Evolutionary conservation across 2,113 vertebrate genomes (phyloP).

Genomic region (Nipponia nippon): DNA sequence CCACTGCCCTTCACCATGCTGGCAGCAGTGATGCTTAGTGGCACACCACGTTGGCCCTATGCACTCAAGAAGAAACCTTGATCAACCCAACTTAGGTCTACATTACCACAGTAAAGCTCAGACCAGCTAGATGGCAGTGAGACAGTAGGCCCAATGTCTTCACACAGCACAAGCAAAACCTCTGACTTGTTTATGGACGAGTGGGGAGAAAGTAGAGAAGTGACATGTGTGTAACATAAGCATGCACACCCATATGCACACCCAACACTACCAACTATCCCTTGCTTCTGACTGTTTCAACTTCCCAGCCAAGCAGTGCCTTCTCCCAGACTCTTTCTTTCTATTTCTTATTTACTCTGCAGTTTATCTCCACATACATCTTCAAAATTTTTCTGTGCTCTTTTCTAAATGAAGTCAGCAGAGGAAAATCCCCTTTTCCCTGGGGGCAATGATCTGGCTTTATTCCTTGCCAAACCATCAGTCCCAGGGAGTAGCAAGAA

Average conservation of each 20-base stretch:
- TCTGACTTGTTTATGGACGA: neutral
- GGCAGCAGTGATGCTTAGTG: neutral
- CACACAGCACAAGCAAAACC: neutral
- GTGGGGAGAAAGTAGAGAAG: neutral
- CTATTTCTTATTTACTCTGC: neutral
- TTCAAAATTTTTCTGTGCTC: neutral
- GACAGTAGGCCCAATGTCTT: neutral
- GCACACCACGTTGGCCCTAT: fast-evolving
- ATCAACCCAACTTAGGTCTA: neutral
- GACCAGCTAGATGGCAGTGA: neutral
- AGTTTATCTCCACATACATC: neutral
- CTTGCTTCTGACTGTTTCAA: neutral
- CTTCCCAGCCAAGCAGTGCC: neutral
- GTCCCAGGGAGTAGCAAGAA: neutral
- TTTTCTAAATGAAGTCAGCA: neutral
- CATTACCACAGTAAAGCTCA: neutral
- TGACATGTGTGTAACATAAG: neutral
- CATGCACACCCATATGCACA: neutral
- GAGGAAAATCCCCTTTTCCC: neutral
- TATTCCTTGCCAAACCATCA: neutral
- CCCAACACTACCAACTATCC: neutral
- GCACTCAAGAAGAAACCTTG: fast-evolving
- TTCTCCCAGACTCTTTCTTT: neutral
- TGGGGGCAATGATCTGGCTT: neutral
- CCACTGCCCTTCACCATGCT: neutral